Evolutionary conservation across 2,797 vertebrate genomes (phyloP).

Genomic region (Numenius phaeopus): DNA sequence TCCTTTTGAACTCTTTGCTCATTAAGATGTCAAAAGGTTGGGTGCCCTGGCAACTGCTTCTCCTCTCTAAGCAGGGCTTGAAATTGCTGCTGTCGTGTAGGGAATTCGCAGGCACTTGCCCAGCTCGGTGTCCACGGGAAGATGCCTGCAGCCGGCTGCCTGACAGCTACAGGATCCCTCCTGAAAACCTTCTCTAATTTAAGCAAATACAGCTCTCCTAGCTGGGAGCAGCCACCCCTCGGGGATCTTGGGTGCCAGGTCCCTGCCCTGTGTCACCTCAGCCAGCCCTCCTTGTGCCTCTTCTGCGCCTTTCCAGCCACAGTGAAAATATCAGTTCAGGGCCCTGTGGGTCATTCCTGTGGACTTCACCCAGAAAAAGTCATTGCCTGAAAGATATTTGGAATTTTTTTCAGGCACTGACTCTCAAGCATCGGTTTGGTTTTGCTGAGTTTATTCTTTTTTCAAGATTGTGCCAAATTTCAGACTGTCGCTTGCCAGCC

Average conservation of each 20-base stretch:
- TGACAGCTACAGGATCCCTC: not conserved
- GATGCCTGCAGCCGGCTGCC: not conserved
- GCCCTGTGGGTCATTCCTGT: not conserved
- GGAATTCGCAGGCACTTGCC: not conserved
- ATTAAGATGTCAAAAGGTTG: conserved; percentile 67
- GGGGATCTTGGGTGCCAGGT: not conserved
- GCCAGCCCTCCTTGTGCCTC: accelerated
- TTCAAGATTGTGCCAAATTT: not conserved
- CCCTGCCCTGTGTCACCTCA: not conserved
- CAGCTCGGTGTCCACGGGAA: not conserved
- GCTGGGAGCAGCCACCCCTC: not conserved
- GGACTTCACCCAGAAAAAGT: not conserved
- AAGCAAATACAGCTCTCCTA: not conserved
- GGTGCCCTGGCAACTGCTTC: conserved; percentile 34
- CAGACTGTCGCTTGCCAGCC: not conserved
- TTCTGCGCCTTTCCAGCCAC: not conserved
- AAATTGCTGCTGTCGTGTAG: not conserved
- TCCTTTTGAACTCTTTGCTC: conserved; percentile 45
- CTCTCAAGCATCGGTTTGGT: not conserved
- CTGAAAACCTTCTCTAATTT: not conserved
- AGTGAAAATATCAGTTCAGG: accelerated
- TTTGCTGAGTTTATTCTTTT: not conserved
- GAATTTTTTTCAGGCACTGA: not conserved
- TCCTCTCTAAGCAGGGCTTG: conserved; percentile 23
- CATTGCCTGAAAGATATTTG: not conserved